Conservation (phyloP, 2,113 vertebrate genomes). For the Dermatemys mawii region DNA sequence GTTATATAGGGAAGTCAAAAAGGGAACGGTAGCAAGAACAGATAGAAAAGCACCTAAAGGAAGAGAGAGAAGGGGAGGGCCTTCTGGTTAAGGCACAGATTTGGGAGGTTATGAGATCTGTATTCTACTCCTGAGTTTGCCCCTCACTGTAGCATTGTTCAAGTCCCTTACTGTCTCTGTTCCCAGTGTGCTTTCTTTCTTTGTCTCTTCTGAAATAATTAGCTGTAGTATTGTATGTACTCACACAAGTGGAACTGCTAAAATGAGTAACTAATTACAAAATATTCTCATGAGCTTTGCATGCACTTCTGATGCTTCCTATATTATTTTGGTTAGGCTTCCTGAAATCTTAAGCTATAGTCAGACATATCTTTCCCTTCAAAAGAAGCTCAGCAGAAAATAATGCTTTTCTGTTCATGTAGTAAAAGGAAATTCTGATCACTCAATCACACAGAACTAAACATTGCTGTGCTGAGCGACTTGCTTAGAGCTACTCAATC, state of each 20-base stretch:
- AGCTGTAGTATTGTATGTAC: neutral
- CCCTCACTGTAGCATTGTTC: neutral
- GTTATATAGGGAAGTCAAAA: neutral
- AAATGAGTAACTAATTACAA: neutral
- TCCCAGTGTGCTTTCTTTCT: neutral
- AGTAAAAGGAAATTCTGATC: neutral
- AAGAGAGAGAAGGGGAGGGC: neutral
- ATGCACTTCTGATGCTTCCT: neutral
- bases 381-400: neutral
- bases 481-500: neutral
- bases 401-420: neutral
- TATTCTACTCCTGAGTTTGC: neutral
- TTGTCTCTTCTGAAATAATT: neutral
- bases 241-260: neutral
- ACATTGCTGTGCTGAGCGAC: neutral
- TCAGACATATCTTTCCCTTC: neutral
- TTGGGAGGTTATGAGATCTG: neutral
- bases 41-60: neutral
- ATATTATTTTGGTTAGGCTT: neutral
- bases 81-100: neutral
- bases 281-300: neutral
- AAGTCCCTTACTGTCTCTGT: neutral
- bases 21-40: neutral
- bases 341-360: neutral
- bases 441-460: neutral